These are phyloP conservation scores for Phengaris alcon DNA, from an alignment of 2,888 invertebrate genomes.

Conservation along the genomic window DNA sequence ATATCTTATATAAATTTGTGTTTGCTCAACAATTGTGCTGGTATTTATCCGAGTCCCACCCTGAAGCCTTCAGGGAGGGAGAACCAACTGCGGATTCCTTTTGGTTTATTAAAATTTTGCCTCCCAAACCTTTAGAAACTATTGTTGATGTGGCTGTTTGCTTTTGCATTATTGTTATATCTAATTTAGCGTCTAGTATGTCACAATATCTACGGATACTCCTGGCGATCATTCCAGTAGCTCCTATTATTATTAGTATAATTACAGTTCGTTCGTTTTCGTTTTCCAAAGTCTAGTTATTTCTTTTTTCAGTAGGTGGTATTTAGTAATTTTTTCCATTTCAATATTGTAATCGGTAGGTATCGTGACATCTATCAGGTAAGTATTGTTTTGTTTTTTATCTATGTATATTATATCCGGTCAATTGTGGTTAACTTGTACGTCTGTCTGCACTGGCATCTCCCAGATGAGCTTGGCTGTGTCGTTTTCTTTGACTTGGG, in stretches of 20 bases:
- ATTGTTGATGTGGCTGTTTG: background rate
- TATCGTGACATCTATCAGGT: too few species aligned
- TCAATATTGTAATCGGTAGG: too few species aligned
- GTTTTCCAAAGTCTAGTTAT: background rate
- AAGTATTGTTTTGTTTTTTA: too few species aligned
- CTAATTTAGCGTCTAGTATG: background rate
- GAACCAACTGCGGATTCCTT: too few species aligned
- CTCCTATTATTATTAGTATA: too few species aligned
- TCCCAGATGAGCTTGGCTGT: constrained; percentile 33
- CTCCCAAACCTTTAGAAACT: background rate
- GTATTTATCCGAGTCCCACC: too few species aligned
- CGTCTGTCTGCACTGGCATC: constrained; percentile 35
- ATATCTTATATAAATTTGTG: too few species aligned
- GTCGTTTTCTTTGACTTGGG: constrained; percentile 31
- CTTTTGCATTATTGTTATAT: background rate
- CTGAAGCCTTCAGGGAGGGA: too few species aligned
- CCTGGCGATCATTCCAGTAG: too few species aligned
- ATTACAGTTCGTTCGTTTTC: background rate
- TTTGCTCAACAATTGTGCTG: too few species aligned
- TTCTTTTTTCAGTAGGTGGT: constrained; percentile 14
- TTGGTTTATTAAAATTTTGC: background rate
- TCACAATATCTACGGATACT: too few species aligned
- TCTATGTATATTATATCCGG: constrained; percentile 25
- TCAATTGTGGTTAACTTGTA: constrained; percentile 34
- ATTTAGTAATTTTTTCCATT: constrained; percentile 29